Base-by-base conservation (phyloP, 2,888 invertebrate genomes). In the Ctenicera cuprea region DNA sequence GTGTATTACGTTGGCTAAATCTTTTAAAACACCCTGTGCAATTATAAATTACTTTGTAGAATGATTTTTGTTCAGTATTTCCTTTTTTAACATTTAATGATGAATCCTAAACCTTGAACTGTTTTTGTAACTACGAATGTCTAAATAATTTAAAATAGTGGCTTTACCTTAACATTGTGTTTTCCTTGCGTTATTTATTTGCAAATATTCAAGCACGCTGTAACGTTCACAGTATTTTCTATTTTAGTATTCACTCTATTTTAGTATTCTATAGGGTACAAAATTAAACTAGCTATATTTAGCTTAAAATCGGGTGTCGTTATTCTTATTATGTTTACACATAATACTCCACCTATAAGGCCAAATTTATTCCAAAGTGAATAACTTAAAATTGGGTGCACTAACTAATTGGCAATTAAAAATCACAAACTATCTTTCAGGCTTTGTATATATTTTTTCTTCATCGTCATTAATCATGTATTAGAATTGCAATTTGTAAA, bases 251-350 rank as follows among this genome's bases (percentile, higher is more conserved):
- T 33, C 33, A 5, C 16, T 45, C 45, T 45, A 45, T 45, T 45
- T 45, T 18, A 3, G 45, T 16, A 45, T 12, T 20, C 18, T 9
- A 9, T 1, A 18, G 12, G 22, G 11, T 9, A 18, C 50, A 50
- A 48, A 48, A 18, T 18, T 48, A 48, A 11, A 50, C 22, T 9
- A 12, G 12, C 50, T 50, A 50, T 50, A 50, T 50, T 50, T 50
- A 50, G 20, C 12, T 50, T 50, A 50, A 50, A 22, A 50, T 50
- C 11, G 1, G 22, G 50, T 22, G 50, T 50, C 50, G 22, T 50
- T 50, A 22, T 22, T 50, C 50, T 12, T 50, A 8, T 50, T 50
- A 12, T 50, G 14, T 16, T 18, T 18, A 16, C 50, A 22, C 50
- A 50, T 50, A 50, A 50, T 50, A 22, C 7, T 22, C 50, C 22